Evolutionary conservation across 2,113 vertebrate species (phyloP), one percentile per base, ranked within the genome.

Genomic region (Puffinus mauretanicus): DNA sequence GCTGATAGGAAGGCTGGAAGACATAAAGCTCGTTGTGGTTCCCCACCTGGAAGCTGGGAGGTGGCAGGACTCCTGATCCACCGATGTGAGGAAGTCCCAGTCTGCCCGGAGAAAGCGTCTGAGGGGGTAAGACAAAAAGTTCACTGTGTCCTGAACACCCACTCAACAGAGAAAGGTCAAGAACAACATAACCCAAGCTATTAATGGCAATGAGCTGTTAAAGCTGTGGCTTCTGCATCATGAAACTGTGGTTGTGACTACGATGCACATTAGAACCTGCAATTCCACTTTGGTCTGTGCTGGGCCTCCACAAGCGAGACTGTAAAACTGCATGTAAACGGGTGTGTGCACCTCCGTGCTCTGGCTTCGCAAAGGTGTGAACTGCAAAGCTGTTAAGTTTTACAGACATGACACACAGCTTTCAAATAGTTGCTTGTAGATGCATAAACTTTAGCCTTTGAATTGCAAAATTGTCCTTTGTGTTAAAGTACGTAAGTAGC

Each of bases 51-150:
- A 69, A 77, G 24, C 13, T 73, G 32, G 16, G 25, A 87, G 2
- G 20, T 85, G 67, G 18, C 66, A 70, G 36, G 9, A 21, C 27
- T 77, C 51, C 22, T 46, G 22, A 75, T 78, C 42, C 25, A n/a
- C 10, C 0, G 0, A 30, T 0, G 0, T 0, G 7, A 58, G 26
- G 16, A 70, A 47, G n/a, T 42, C 26, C 30, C 27, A 30, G n/a
- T 51, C 38, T 47, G 16, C 40, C 20, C 6, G 5, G 21, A 78
- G 60, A 83, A 88, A 95, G 24, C 7, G 8, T 29, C 57, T 71
- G 60, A 83, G 55, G 7, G n/a, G 38, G 4, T 52, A 69, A 89
- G 29, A 92, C 87, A 81, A 71, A 88, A 92, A 73, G 9, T 29
- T 82, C 51, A 42, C 36, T 92, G 79, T 86, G 47, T 30, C 79